phyloP scores from a whole-genome alignment of 2,113 vertebrate genomes.

The Rattus rattus region DNA sequence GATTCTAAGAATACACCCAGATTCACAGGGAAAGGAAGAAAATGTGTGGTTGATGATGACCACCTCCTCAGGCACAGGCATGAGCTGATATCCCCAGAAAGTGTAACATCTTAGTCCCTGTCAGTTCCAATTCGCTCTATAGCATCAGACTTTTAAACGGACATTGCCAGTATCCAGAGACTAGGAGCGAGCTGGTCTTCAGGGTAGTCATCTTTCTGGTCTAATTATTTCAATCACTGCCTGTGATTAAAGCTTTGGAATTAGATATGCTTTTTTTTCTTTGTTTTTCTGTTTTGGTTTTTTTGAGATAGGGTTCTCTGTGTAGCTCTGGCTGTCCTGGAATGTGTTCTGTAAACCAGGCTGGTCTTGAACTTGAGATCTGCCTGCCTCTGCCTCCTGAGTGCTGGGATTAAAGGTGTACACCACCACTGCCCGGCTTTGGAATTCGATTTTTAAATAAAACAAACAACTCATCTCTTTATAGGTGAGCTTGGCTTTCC shows the following conservation, averaged over 20 bases:
- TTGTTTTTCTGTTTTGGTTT: not conserved
- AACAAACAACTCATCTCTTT: not conserved
- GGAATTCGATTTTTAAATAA: not conserved
- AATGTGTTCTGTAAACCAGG: not conserved
- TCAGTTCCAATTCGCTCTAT: not conserved
- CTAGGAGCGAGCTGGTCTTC: constrained; percentile 3
- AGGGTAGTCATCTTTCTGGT: not conserved
- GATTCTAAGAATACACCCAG: not conserved
- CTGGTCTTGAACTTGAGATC: not conserved
- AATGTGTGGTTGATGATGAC: not conserved
- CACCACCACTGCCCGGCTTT: not conserved
- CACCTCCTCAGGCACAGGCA: too few relatives aligned
- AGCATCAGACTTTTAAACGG: constrained; percentile 1
- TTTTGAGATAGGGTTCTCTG: not conserved
- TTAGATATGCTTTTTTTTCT: not conserved
- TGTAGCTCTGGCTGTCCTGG: not conserved
- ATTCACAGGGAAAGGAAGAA: not conserved
- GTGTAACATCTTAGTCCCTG: not conserved
- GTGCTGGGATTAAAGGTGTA: not conserved
- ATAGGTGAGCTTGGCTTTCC: constrained; percentile 24
- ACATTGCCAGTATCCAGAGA: not conserved
- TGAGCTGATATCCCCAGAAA: not conserved
- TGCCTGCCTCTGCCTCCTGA: not conserved
- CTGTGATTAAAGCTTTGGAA: not conserved
- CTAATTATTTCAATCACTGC: not conserved